phyloP scores from a whole-genome alignment of 2,888 invertebrate genomes.

The Oligia latruncula region DNA sequence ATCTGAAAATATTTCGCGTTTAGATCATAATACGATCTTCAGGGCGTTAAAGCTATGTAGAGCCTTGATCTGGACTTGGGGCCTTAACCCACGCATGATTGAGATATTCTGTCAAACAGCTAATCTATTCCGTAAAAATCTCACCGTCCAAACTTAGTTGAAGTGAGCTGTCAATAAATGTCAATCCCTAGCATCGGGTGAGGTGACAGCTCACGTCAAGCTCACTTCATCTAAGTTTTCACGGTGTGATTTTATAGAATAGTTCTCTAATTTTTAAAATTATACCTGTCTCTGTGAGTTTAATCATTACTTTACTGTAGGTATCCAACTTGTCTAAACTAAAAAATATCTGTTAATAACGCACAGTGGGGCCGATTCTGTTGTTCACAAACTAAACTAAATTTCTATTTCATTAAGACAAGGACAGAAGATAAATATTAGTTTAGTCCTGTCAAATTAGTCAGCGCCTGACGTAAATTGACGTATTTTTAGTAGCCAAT shows the following conservation, averaged over 20 bases:
- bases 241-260: background rate
- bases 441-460: too few relatives aligned
- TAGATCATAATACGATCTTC: background rate
- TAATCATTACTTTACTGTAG: background rate
- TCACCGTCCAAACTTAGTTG: background rate
- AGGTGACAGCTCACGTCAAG: background rate
- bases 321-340: background rate
- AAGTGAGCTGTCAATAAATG: background rate
- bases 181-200: background rate
- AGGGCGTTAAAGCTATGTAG: background rate
- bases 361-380: background rate
- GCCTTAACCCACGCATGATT: background rate
- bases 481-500: too few relatives aligned
- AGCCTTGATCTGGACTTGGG: background rate
- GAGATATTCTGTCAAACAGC: background rate
- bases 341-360: background rate
- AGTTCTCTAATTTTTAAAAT: constrained; percentile 5
- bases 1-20: too few relatives aligned
- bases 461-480: too few relatives aligned
- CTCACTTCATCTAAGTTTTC: background rate
- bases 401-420: too few relatives aligned
- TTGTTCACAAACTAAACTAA: too few relatives aligned
- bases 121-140: background rate
- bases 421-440: too few relatives aligned
- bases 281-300: background rate